Evolutionary conservation across 2,888 invertebrate genomes (phyloP), one percentile per base, ranked within the genome.

Genomic region (Neocrepidodera transversa): DNA sequence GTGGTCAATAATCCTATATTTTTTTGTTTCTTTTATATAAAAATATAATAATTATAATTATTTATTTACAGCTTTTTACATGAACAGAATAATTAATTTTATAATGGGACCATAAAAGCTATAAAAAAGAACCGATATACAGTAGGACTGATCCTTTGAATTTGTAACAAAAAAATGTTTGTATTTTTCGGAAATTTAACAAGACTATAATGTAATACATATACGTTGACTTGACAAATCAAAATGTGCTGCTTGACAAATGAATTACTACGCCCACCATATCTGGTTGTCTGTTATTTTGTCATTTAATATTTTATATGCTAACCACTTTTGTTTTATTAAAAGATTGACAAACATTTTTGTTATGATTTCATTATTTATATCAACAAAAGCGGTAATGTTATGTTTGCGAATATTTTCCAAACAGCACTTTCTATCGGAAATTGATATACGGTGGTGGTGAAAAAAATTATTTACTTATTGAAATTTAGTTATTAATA

Each of bases 271-370:
- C 53, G 53, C 53, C 53, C 53, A 53, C 42, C 53, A 7, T 53
- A 43, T 53, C 43, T 7, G n/a, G 13, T 40, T 45, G 38, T 14
- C 18, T 23, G 50, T 13, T 52, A 52, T 42, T 14, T 11, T 23
- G 50, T 13, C 42, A 52, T 42, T 52, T 13, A 30, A 52, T 30
- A 42, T 20, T 28, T 43, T 16, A 45, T 26, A 36, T 32, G 53
- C 53, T n/a, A 43, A 16, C 20, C 45, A 43, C 17, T 53, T 53
- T 35, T 50, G 36, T 36, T 35, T 30, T 42, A 42, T 53, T 53
- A 53, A 45, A 13, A 28, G 32, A 32, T 30, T 53, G 18, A 53
- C 32, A 20, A 53, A 53, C 35, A 43, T 8, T 50, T 38, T 38
- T 28, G 26, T 38, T 50, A 14, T 50, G 32, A 32, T 13, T 32